These are phyloP conservation scores for Archivesica marissinica DNA, from an alignment of 1,140 invertebrate genomes.

Conservation along the genomic window DNA sequence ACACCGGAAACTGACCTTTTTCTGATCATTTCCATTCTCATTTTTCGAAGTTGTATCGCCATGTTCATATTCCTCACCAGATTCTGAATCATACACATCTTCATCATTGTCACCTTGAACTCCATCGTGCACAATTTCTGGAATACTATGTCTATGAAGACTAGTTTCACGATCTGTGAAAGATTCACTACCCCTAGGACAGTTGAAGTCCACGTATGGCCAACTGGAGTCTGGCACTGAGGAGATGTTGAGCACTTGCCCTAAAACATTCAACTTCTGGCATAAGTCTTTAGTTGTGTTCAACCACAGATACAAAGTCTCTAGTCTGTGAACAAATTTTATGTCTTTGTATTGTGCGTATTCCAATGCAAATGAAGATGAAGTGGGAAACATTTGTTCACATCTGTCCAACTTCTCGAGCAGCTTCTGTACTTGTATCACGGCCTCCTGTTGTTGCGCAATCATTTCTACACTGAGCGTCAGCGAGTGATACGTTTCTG, in stretches of 20 bases:
- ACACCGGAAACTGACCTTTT: slow-evolving; percentile 42
- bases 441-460: slow-evolving; percentile 84
- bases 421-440: slow-evolving; percentile 89
- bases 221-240: slow-evolving; percentile 80
- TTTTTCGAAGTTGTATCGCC: not conserved
- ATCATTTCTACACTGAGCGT: slow-evolving; percentile 69
- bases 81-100: slow-evolving; percentile 54
- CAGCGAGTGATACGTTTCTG: slow-evolving; percentile 69
- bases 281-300: slow-evolving; percentile 94
- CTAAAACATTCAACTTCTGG: slow-evolving; percentile 91
- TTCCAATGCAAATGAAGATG: slow-evolving; percentile 89
- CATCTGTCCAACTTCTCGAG: slow-evolving; percentile 89
- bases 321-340: slow-evolving; percentile 88
- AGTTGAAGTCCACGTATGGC: slow-evolving; percentile 77
- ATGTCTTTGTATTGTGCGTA: slow-evolving; percentile 89
- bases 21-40: not conserved
- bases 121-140: slow-evolving; percentile 69
- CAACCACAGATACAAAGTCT: slow-evolving; percentile 94
- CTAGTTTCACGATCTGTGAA: slow-evolving; percentile 9
- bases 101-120: slow-evolving; percentile 56
- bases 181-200: slow-evolving; percentile 39
- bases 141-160: slow-evolving; percentile 67
- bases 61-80: slow-evolving; percentile 14
- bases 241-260: slow-evolving; percentile 88
- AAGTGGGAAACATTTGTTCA: slow-evolving; percentile 92